phyloP scores from a whole-genome alignment of 2,113 vertebrate genomes.

The Madoqua kirkii region DNA sequence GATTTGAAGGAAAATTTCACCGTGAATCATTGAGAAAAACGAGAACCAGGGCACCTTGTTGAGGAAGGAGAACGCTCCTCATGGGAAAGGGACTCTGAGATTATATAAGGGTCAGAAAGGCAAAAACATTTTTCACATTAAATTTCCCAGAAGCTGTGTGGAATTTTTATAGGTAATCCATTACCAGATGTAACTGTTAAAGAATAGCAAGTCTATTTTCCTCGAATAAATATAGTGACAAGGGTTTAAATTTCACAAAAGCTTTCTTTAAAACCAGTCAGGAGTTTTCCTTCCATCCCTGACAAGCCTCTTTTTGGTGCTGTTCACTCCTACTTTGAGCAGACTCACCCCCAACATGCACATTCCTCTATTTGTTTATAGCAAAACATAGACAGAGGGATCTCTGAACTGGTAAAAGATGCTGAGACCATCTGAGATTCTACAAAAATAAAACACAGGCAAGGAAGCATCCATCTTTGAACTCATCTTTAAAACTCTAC shows the following conservation, averaged over 20 bases:
- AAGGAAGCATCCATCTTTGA: background rate
- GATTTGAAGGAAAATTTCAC: constrained; percentile 19
- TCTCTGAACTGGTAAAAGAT: background rate
- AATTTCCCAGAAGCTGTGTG: background rate
- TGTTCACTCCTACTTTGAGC: background rate
- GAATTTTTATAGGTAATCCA: background rate
- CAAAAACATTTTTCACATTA: background rate
- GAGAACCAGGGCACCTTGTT: background rate
- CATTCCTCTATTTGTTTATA: constrained; percentile 51
- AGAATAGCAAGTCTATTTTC: background rate
- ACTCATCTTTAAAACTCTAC: background rate
- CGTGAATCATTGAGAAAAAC: background rate
- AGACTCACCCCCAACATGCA: background rate
- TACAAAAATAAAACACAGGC: background rate
- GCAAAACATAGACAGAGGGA: constrained; percentile 34
- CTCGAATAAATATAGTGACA: background rate
- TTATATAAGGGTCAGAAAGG: background rate
- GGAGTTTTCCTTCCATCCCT: background rate
- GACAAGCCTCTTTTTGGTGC: background rate
- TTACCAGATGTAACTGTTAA: background rate
- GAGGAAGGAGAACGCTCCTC: background rate
- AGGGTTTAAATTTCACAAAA: background rate
- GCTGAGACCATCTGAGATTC: background rate
- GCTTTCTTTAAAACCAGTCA: background rate
- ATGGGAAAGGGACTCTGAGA: background rate